Base-by-base conservation (phyloP, 2,888 invertebrate genomes). In the Trilocha varians region DNA sequence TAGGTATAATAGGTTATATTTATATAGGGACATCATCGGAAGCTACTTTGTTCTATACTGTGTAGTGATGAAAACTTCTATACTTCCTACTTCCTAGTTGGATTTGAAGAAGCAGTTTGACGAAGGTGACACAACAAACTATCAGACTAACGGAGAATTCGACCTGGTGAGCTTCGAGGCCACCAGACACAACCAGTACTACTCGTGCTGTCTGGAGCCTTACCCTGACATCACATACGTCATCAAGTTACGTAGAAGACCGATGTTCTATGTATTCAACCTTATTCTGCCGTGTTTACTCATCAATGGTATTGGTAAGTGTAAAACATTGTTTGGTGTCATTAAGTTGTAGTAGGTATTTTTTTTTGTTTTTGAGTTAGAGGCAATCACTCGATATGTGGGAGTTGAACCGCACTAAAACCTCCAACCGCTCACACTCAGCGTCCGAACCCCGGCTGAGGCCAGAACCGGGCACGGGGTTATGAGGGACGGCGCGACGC, bases 71-170 rank as follows among this genome's bases (percentile, higher is more conserved):
- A n/a, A n/a, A n/a, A n/a, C n/a, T n/a, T n/a, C n/a, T n/a, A n/a
- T n/a, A 15, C 13, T 16, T 13, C 47, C 43, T 43, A 32, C 38
- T 40, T 39, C 16, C 8, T 74, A 93, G 93, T 77, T 93, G 63
- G 92, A 94, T 62, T 72, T 95, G 38, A 89, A 90, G 50, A 90
- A 92, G 60, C 92, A 93, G 62, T 91, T 92, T 40, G 91, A 93
- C 62, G 90, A 91, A 61, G 95, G 95, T 0, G 96, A 96, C 74
- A 89, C 92, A 39, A 92, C 92, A 53, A 95, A 95, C 82, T 96
- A 96, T 74, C 94, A 96, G 66, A 91, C 92, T n/a, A 96, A 95
- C 70, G 95, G 95, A 1, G 96, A 96, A 76, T 96, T 96, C 77
- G 93, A 94, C 68, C 79, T 96, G 52, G 88, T 93, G 48, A 91